These are phyloP conservation scores for Antedon mediterranea DNA, from an alignment of 53 echinoderm and acorn worm species.

Conservation along the genomic window DNA sequence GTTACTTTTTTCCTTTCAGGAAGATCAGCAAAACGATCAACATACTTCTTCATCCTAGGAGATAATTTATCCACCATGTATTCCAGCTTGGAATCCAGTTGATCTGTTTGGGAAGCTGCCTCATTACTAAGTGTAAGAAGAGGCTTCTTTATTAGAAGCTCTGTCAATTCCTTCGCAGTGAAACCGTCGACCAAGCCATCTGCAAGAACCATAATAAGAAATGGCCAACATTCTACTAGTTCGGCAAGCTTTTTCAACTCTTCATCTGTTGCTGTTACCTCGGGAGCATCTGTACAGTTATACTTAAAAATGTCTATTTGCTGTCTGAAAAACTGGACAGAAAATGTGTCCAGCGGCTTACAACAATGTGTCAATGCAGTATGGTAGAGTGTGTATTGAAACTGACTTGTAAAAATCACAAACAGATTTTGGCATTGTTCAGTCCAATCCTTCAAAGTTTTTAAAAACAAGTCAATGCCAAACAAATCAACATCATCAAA, in stretches of 20 bases:
- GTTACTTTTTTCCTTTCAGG: not conserved
- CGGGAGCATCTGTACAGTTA: not conserved
- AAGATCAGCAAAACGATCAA: not conserved
- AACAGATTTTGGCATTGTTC: not conserved
- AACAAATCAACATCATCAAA: not conserved
- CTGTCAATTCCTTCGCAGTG: not conserved
- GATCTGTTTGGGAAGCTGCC: not conserved
- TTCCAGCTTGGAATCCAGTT: not conserved
- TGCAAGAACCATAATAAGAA: not conserved
- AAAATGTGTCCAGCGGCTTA: not conserved
- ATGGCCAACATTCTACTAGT: not conserved
- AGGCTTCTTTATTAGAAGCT: not conserved
- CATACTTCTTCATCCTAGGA: not conserved
- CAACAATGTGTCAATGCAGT: not conserved
- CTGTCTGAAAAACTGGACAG: not conserved
- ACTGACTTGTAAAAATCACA: not conserved
- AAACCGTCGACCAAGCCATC: not conserved
- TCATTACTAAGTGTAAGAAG: not conserved
- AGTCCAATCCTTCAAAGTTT: not conserved
- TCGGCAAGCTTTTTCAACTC: not conserved
- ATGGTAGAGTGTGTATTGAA: not conserved
- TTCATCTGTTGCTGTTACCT: not conserved
- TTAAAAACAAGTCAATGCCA: not conserved
- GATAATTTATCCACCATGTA: not conserved
- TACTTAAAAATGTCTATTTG: not conserved